Conservation (phyloP, 2,888 invertebrate species). For the Apodemia mormo region DNA sequence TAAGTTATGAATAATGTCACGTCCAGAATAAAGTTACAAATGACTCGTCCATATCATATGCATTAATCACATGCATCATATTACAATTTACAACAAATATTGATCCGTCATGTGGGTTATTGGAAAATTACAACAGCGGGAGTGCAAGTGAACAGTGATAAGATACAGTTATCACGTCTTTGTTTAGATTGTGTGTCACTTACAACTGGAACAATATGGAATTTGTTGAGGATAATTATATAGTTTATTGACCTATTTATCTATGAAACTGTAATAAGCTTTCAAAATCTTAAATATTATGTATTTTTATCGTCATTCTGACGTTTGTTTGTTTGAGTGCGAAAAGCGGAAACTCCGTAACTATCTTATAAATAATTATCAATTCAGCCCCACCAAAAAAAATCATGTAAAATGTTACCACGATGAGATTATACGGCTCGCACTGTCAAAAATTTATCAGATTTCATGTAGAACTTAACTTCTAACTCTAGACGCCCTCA, state of each 20-base stretch:
- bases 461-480: too few relatives aligned
- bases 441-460: too few relatives aligned
- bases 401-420: too few relatives aligned
- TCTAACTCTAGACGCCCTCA: too few relatives aligned
- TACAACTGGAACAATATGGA: background rate
- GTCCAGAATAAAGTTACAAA: background rate
- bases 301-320: too few relatives aligned
- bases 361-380: too few relatives aligned
- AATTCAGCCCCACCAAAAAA: too few relatives aligned
- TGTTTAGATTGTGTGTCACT: constrained; percentile 4
- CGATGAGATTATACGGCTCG: too few relatives aligned
- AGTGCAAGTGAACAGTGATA: constrained; percentile 1
- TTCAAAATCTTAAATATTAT: too few relatives aligned
- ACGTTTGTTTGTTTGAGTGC: too few relatives aligned
- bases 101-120: constrained; percentile 26
- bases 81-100: background rate
- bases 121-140: constrained; percentile 30
- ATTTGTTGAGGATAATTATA: constrained; percentile 2
- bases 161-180: constrained; percentile 6
- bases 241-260: background rate
- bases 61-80: background rate
- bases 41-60: background rate
- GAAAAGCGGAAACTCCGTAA: too few relatives aligned
- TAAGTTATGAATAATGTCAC: constrained; percentile 1
- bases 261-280: too few relatives aligned